These are phyloP conservation scores for Pedicia rivosa DNA, from an alignment of 2,888 invertebrate species.

Conservation along the genomic window DNA sequence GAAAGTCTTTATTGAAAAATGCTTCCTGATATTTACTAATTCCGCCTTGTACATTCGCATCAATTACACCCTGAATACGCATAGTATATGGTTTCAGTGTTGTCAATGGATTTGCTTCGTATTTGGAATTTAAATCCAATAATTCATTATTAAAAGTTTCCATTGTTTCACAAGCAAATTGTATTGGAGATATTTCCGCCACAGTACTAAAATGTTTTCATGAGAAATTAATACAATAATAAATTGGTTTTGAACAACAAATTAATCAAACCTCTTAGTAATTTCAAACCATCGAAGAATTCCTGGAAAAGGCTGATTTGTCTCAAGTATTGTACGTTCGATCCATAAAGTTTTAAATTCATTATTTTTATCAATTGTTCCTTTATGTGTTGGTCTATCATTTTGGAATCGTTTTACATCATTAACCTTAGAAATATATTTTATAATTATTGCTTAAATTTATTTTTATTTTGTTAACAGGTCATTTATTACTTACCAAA, in stretches of 20 bases:
- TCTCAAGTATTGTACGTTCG: slow-evolving; percentile 75
- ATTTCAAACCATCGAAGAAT: slow-evolving; percentile 92
- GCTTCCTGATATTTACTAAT: slow-evolving; percentile 91
- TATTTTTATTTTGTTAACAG: too few relatives aligned
- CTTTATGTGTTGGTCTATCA: slow-evolving; percentile 79
- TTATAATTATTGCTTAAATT: too few relatives aligned
- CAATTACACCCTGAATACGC: slow-evolving; percentile 83
- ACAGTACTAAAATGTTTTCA: too few relatives aligned
- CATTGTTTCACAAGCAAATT: slow-evolving; percentile 90
- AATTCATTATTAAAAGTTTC: slow-evolving; percentile 77
- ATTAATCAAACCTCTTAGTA: slow-evolving; percentile 30
- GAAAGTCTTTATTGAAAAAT: slow-evolving; percentile 74
- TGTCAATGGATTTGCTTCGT: slow-evolving; percentile 61
- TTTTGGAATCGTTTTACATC: slow-evolving; percentile 74
- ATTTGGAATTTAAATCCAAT: slow-evolving; percentile 60
- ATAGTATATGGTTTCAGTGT: slow-evolving; percentile 88
- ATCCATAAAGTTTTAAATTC: slow-evolving; percentile 95
- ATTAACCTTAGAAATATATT: too few relatives aligned
- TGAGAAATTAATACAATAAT: too few relatives aligned
- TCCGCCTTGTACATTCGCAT: slow-evolving; percentile 92
- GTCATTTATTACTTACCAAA: too few relatives aligned
- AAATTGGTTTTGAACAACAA: slow-evolving; percentile 54
- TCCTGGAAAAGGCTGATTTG: slow-evolving; percentile 70
- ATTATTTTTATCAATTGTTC: slow-evolving; percentile 81
- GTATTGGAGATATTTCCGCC: slow-evolving; percentile 30